Percentiles rank a stretch among this genome's conserved stretches.
Conservation (phyloP, 1,140 invertebrate genomes). For the Aplysia californica region DNA sequence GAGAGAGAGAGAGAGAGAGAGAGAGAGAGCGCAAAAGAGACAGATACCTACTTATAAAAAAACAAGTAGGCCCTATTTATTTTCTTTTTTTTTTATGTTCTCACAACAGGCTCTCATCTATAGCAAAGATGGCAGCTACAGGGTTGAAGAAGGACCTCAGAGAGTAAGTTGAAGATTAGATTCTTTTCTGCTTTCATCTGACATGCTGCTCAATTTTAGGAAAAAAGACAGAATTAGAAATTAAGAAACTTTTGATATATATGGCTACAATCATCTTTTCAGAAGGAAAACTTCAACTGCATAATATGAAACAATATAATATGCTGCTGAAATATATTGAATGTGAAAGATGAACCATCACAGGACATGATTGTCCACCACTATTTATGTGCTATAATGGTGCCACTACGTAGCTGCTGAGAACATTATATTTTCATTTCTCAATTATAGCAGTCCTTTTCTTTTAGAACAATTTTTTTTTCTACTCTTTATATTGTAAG, state of each 20-base stretch:
- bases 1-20: too few species aligned
- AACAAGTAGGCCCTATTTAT: neutral
- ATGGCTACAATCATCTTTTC: too few species aligned
- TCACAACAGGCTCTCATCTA: slow-evolving; percentile 57
- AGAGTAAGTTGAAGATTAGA: slow-evolving; percentile 43
- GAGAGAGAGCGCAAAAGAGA: neutral
- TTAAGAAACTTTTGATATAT: too few species aligned
- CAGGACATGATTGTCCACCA: neutral
- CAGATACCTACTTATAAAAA: neutral
- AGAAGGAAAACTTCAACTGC: too few species aligned
- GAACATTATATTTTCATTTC: too few species aligned
- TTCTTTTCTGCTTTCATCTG: too few species aligned
- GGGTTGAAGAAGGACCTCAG: slow-evolving; percentile 62
- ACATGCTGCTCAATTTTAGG: neutral
- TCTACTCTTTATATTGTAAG: too few species aligned
- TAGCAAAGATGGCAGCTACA: slow-evolving; percentile 50
- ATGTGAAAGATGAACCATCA: neutral
- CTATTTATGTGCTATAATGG: neutral
- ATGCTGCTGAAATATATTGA: neutral
- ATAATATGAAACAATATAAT: neutral
- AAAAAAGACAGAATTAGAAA: neutral
- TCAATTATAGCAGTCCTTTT: too few species aligned
- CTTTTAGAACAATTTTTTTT: too few species aligned
- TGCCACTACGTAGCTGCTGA: too few species aligned
- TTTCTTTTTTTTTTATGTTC: neutral